A percentile compares a stretch with the other conserved stretches of the same genome.
Evolutionary conservation across 2,797 vertebrate species (phyloP).

Genomic region (Rhinophrynus dorsalis): DNA sequence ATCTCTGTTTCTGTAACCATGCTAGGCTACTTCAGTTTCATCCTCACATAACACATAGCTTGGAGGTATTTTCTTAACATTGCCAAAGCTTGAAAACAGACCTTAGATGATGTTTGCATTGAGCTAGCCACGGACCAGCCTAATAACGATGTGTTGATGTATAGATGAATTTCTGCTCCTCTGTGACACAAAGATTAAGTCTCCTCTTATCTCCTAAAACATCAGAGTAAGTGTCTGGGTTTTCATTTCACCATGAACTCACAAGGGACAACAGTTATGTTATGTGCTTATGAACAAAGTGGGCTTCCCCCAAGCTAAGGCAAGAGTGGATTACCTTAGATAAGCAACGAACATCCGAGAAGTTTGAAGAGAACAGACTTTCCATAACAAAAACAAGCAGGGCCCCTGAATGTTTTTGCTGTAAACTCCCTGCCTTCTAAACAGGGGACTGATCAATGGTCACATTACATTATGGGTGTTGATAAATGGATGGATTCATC

Average conservation of each 20-base stretch:
- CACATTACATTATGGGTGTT: slow-evolving; percentile 33
- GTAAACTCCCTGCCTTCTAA: slow-evolving; percentile 35
- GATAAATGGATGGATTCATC: slow-evolving; percentile 37
- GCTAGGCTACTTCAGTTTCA: slow-evolving; percentile 82
- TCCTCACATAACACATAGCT: slow-evolving; percentile 77
- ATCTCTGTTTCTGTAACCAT: slow-evolving; percentile 75
- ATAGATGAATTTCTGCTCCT: slow-evolving; percentile 86
- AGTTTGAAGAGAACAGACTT: slow-evolving; percentile 83
- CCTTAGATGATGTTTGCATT: slow-evolving; percentile 69
- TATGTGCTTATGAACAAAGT: slow-evolving; percentile 74
- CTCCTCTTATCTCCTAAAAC: slow-evolving; percentile 87
- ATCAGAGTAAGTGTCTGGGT: slow-evolving; percentile 87
- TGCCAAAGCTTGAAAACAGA: slow-evolving; percentile 61
- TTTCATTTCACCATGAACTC: slow-evolving; percentile 86
- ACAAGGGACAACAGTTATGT: slow-evolving; percentile 71
- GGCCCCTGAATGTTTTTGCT: slow-evolving; percentile 63
- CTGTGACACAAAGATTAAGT: slow-evolving; percentile 81
- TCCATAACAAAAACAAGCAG: slow-evolving; percentile 79
- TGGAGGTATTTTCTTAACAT: slow-evolving; percentile 77
- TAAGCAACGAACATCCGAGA: slow-evolving; percentile 91
- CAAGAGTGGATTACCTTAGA: slow-evolving; percentile 89
- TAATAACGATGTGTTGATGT: slow-evolving; percentile 94
- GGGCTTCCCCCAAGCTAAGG: slow-evolving; percentile 79
- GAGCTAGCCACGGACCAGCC: slow-evolving; percentile 67
- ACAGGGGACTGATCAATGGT: slow-evolving; percentile 34